Base-by-base conservation (phyloP, 2,888 invertebrate genomes). In the Gortyna flavago region DNA sequence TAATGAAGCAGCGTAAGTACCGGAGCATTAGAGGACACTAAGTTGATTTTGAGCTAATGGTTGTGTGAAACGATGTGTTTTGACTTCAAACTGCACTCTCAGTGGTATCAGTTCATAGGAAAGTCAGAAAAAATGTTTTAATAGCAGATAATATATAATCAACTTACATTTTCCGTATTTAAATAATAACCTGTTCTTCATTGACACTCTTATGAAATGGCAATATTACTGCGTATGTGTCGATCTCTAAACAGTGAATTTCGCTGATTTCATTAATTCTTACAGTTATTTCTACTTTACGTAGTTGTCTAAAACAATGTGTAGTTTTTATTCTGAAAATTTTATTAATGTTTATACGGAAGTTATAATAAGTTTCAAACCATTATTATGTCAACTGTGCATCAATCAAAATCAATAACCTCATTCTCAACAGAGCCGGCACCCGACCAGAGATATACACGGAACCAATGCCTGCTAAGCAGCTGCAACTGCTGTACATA, bases 401-500 rank as follows among this genome's bases (percentile, higher is more conserved):
- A 64, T 73, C 62, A 74, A 57, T 81, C 65, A 59, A 67, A 66
- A 21, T 66, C n/a, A 83, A 76, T 54, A 57, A 16, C 21, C 2
- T 75, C 35, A 62, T 62, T 72, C 59, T 71, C 72, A 76, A 76
- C 90, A 97, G 97, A 2, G 87, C 93, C 48, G 97, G 97, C 67
- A 94, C 95, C 11, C 90, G 97, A 86, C 97, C 98, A 18, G 95
- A 97, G 84, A 97, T 98, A 96, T 98, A 97, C 93, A 97, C 98
- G 76, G 98, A 98, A 90, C 95, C 97, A 80, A 95, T 97, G 93
- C 97, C 97, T 74, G 97, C 97, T 62, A 98, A 97, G 90, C 96
- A 97, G 76, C 97, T 97, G 85, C 96, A 98, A 87, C 97, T 97
- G 76, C 97, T 99, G 80, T 98, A 98, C 93, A 98, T 99, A 92